phyloP scores from a whole-genome alignment of 2,797 vertebrate species.

The Onychomys arenicola region DNA sequence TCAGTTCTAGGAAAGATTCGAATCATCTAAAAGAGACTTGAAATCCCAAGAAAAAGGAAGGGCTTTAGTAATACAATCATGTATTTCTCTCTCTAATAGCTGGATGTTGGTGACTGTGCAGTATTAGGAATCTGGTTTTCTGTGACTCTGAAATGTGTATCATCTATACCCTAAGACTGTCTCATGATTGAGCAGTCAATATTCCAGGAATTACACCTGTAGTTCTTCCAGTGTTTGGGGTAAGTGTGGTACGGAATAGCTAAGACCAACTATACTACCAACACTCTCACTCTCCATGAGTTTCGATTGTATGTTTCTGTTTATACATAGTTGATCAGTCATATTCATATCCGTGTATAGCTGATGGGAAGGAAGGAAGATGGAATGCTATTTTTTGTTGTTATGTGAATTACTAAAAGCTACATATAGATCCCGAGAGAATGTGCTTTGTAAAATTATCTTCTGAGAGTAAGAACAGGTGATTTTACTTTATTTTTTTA shows the following conservation, averaged over 20 bases:
- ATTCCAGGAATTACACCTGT: background rate
- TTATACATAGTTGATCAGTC: background rate
- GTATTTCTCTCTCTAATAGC: slow-evolving; percentile 14
- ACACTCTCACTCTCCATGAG: background rate
- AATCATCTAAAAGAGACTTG: background rate
- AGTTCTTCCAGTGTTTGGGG: background rate
- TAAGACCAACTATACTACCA: background rate
- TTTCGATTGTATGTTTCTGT: background rate
- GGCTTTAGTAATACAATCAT: background rate
- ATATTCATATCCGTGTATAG: background rate
- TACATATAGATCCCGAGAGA: background rate
- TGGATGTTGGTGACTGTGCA: background rate
- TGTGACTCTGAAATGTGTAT: background rate
- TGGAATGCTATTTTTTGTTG: background rate
- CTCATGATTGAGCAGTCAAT: background rate
- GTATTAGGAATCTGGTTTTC: background rate
- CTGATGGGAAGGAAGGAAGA: background rate
- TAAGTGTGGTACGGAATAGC: background rate
- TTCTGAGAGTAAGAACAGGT: background rate
- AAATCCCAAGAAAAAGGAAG: background rate
- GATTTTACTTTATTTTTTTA: slow-evolving; percentile 22
- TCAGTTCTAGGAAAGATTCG: slow-evolving; percentile 4
- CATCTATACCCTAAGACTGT: background rate
- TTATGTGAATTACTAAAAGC: background rate
- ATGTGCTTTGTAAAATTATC: background rate